phyloP scores from a whole-genome alignment of 2,113 vertebrate species.

The Amia ocellicauda region DNA sequence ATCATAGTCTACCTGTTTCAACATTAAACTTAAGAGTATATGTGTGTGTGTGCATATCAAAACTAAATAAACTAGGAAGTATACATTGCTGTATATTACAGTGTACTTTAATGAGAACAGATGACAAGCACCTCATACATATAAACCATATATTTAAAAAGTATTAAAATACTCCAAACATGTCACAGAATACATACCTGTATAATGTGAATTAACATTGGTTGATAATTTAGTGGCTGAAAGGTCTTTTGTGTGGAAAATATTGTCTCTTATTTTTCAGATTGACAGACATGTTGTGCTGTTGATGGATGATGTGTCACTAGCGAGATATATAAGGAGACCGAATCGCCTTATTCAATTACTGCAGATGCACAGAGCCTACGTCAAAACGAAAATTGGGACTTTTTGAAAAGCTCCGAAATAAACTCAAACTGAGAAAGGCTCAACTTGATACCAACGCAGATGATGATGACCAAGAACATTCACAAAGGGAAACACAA shows the following conservation, averaged over 20 bases:
- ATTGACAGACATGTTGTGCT: conserved; percentile 9
- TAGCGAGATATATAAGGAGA: conserved; percentile 7
- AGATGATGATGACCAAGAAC: too few species aligned
- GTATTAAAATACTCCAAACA: too few species aligned
- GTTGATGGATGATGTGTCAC: conserved; percentile 1
- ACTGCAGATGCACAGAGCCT: background rate
- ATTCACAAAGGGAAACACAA: too few species aligned
- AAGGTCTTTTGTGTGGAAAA: too few species aligned
- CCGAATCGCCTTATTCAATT: conserved; percentile 8
- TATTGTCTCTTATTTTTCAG: conserved; percentile 1
- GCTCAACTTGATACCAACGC: too few species aligned
- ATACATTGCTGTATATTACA: background rate
- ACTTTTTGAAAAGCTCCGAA: too few species aligned
- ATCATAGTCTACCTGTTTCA: too few species aligned
- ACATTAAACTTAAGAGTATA: too few species aligned
- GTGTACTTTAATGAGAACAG: background rate
- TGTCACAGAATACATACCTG: background rate
- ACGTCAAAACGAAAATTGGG: too few species aligned
- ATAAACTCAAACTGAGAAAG: too few species aligned
- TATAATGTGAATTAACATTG: background rate
- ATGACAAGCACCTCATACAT: background rate
- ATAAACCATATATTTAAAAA: background rate
- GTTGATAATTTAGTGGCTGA: background rate
- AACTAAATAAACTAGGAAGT: background rate
- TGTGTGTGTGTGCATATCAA: too few species aligned